Conservation (phyloP, 2,113 vertebrate species). For the Origma solitaria region DNA sequence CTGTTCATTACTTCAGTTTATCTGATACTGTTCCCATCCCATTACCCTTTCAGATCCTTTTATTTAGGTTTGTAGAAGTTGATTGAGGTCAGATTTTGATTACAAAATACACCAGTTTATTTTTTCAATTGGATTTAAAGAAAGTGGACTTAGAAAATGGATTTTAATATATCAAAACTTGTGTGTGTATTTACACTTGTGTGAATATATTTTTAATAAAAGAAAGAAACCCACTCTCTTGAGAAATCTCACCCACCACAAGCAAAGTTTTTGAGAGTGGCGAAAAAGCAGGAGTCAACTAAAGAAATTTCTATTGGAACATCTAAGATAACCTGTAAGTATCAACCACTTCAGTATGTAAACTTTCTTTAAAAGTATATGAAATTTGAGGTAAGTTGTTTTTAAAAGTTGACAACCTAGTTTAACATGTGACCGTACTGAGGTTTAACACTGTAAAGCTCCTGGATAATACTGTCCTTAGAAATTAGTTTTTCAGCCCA, state of each 20-base stretch:
- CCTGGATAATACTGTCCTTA: not conserved
- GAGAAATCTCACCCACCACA: not conserved
- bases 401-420: conserved; percentile 20
- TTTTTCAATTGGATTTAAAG: conserved; percentile 53
- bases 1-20: conserved; percentile 62
- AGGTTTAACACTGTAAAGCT: conserved; percentile 2
- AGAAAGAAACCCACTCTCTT: not conserved
- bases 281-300: conserved; percentile 47
- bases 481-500: conserved; percentile 5
- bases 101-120: not conserved
- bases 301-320: conserved; percentile 75
- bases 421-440: conserved; percentile 29
- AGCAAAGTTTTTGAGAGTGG: conserved; percentile 28
- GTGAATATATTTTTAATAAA: not conserved
- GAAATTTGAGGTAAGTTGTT: conserved; percentile 81
- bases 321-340: conserved; percentile 80
- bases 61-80: conserved; percentile 27
- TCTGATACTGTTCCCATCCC: conserved; percentile 48
- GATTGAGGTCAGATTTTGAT: conserved; percentile 44
- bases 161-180: not conserved
- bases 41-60: conserved; percentile 50
- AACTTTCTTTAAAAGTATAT: conserved; percentile 74
- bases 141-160: conserved; percentile 2
- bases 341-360: conserved; percentile 71
- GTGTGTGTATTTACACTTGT: not conserved